A percentile compares a stretch with the other conserved stretches of the same genome.
These are phyloP conservation scores for Syngnathus rostellatus DNA, from an alignment of 2,797 vertebrate species.

Conservation along the genomic window DNA sequence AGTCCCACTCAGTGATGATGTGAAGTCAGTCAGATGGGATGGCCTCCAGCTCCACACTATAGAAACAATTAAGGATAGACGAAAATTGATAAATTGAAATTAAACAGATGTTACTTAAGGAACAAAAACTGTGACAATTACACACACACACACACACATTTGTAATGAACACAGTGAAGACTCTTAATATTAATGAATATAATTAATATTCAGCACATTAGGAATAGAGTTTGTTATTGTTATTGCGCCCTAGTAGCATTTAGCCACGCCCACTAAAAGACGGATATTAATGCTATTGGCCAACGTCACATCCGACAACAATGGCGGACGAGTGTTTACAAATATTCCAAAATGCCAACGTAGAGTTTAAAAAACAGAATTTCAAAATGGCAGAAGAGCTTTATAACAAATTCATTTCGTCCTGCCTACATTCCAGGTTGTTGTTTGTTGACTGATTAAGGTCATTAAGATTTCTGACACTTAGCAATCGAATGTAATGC, in stretches of 20 bases:
- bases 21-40: neutral
- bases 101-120: no score
- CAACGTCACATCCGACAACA: conserved; percentile 37
- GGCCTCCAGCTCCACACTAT: neutral
- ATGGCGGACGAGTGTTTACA: conserved; percentile 40
- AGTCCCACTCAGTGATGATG: neutral
- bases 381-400: conserved; percentile 61
- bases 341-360: conserved; percentile 51
- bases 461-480: neutral
- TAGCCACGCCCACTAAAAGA: neutral
- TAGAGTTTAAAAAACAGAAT: conserved; percentile 53
- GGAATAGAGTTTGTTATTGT: neutral
- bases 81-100: neutral
- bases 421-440: conserved; percentile 58
- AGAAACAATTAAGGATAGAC: neutral
- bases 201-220: no score
- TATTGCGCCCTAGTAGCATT: no score
- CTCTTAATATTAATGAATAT: no score
- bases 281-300: conserved; percentile 17
- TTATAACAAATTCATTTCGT: conserved; percentile 63
- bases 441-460: conserved; percentile 4
- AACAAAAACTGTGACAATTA: neutral
- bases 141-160: no score
- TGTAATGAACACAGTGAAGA: no score
- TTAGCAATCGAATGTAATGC: no score